phyloP scores from a whole-genome alignment of 1,140 invertebrate genomes.

The Zophobas morio region DNA sequence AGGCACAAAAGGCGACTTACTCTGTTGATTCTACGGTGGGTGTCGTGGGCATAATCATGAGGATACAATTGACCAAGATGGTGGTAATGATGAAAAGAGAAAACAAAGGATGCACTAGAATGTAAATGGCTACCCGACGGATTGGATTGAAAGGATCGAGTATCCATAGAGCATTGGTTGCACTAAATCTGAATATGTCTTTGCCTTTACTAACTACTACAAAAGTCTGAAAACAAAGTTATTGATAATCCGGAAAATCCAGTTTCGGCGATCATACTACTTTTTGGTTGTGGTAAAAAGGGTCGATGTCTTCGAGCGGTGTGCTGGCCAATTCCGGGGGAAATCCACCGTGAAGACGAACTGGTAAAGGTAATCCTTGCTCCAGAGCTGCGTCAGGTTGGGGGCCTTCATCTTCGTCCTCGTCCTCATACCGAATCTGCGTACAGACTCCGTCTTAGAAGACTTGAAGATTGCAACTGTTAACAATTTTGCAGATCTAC shows the following conservation, averaged over 20 bases:
- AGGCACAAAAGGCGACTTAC: conserved; percentile 78
- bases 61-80: conserved; percentile 97
- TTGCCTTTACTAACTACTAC: conserved; percentile 98
- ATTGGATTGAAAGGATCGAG: conserved; percentile 98
- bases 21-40: conserved; percentile 95
- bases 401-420: conserved; percentile 96
- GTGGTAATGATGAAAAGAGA: conserved; percentile 98
- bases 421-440: conserved; percentile 94
- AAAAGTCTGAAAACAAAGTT: conserved; percentile 88
- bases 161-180: conserved; percentile 94
- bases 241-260: background rate
- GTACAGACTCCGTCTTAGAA: conserved; percentile 14
- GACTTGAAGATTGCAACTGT: background rate
- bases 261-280: conserved; percentile 68
- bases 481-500: conserved; percentile 20
- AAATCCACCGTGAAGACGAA: conserved; percentile 90
- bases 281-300: conserved; percentile 92
- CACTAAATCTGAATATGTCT: conserved; percentile 98
- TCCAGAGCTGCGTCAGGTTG: conserved; percentile 94
- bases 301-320: conserved; percentile 96
- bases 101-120: conserved; percentile 97
- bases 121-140: conserved; percentile 96
- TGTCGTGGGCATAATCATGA: conserved; percentile 97
- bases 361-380: conserved; percentile 91
- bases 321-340: conserved; percentile 92